Percentiles rank a stretch among this genome's conserved stretches.
phyloP scores from a whole-genome alignment of 2,797 vertebrate species.

The Potorous gilbertii region DNA sequence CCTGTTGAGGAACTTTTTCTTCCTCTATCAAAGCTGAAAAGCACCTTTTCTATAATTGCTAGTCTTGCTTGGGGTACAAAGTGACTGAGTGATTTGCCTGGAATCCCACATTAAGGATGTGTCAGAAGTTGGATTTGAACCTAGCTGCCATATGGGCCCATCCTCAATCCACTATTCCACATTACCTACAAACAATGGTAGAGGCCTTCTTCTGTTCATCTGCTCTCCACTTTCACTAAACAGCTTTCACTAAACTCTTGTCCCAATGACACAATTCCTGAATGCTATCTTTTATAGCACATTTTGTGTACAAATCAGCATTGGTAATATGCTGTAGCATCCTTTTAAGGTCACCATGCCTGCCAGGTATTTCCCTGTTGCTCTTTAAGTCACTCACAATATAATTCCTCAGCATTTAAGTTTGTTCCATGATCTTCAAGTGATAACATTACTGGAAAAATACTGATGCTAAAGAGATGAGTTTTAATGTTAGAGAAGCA shows the following conservation, averaged over 20 bases:
- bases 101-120: neutral
- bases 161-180: neutral
- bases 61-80: neutral
- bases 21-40: neutral
- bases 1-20: neutral
- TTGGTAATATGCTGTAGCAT: neutral
- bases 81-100: neutral
- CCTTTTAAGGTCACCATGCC: neutral
- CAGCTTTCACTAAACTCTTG: neutral
- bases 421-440: neutral
- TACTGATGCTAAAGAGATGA: neutral
- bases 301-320: neutral
- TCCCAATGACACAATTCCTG: neutral
- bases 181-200: neutral
- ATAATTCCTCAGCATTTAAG: neutral
- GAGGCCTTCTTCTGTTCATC: neutral
- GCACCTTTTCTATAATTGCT: neutral
- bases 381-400: neutral
- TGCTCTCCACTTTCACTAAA: neutral
- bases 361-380: neutral
- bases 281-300: neutral
- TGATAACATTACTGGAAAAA: neutral
- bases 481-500: neutral
- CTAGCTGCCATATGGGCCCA: neutral
- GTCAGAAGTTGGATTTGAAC: neutral